Evolutionary conservation across 2,113 vertebrate species (phyloP).

Genomic region (Ictalurus punctatus): DNA sequence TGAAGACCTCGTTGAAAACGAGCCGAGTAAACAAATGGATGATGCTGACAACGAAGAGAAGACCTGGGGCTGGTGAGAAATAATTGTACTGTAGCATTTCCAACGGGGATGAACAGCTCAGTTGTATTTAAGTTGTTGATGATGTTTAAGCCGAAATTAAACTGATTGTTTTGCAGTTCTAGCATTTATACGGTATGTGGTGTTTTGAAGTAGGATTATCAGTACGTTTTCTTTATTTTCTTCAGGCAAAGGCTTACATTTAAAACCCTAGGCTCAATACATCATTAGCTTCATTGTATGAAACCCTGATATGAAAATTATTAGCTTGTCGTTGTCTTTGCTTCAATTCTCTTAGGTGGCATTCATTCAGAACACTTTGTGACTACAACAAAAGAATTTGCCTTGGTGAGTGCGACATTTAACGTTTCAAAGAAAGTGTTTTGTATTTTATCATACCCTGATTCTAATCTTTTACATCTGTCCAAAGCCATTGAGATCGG

Average conservation of each 20-base stretch:
- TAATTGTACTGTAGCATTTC: not conserved
- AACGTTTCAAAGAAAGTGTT: not conserved
- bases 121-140: not conserved
- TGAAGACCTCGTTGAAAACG: slow-evolving; percentile 86
- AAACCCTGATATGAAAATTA: not conserved
- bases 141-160: not conserved
- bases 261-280: not conserved
- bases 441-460: not conserved
- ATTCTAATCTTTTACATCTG: not conserved
- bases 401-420: slow-evolving; percentile 75
- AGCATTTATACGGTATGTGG: not conserved
- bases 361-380: slow-evolving; percentile 87
- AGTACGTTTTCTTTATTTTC: not conserved
- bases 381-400: slow-evolving; percentile 92
- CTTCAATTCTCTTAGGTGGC: slow-evolving; percentile 78
- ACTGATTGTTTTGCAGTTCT: not conserved
- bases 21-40: slow-evolving; percentile 64
- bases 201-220: not conserved
- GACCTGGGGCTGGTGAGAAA: slow-evolving; percentile 81
- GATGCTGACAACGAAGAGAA: slow-evolving; percentile 77
- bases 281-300: not conserved
- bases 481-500: slow-evolving; percentile 83
- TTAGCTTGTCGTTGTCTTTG: not conserved
- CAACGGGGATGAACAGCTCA: not conserved
- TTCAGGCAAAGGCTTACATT: not conserved